phyloP scores from a whole-genome alignment of 2,888 invertebrate genomes.

The Athalia cordata region DNA sequence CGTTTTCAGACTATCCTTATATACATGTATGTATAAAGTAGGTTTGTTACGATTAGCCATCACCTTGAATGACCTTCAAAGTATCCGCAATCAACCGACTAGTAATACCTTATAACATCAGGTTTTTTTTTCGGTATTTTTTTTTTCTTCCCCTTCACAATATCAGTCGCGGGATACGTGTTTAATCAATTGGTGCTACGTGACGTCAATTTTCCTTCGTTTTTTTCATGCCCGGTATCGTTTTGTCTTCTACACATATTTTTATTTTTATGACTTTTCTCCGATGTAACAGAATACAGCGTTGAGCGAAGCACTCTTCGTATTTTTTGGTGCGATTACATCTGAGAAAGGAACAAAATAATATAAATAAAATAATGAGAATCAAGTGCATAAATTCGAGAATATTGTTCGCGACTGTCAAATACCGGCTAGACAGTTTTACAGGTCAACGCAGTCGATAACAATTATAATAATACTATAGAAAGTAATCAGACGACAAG shows the following conservation, averaged over 20 bases:
- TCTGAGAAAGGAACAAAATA: background rate
- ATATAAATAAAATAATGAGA: background rate
- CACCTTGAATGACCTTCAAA: slow-evolving; percentile 42
- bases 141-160: too few relatives aligned
- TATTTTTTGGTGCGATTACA: slow-evolving; percentile 15
- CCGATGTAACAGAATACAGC: background rate
- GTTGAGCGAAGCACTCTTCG: too few relatives aligned
- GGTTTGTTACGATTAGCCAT: slow-evolving; percentile 33
- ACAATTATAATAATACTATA: slow-evolving; percentile 3
- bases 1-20: slow-evolving; percentile 11
- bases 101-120: slow-evolving; percentile 1
- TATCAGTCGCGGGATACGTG: background rate
- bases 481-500: slow-evolving; percentile 2
- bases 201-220: slow-evolving; percentile 11
- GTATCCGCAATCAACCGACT: slow-evolving; percentile 37
- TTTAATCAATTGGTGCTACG: slow-evolving; percentile 41
- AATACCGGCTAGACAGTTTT: slow-evolving; percentile 30
- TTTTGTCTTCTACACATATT: background rate
- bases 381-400: too few relatives aligned
- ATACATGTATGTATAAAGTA: background rate
- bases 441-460: background rate
- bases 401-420: slow-evolving; percentile 12
- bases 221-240: too few relatives aligned
- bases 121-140: slow-evolving; percentile 1
- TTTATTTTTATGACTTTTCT: slow-evolving; percentile 46